A percentile compares a stretch with the other conserved stretches of the same genome.
Evolutionary conservation across 92 coral and sea anemone genomes (phyloP).

Genomic region (Anthopleura xanthogrammica): DNA sequence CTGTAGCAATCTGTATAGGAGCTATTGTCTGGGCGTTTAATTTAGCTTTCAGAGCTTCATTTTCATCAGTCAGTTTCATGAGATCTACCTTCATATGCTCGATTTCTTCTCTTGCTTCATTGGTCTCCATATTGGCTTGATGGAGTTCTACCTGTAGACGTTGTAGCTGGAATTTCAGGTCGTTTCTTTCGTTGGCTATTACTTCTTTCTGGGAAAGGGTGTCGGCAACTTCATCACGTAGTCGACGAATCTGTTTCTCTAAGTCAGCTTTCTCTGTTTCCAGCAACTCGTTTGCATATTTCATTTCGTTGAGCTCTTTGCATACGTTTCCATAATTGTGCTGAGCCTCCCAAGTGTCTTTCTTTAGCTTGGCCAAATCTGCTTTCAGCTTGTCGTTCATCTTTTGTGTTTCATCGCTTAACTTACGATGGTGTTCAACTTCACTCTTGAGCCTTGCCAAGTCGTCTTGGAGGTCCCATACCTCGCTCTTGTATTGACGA

Average conservation of each 20-base stretch:
- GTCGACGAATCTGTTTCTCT: conserved; percentile 61
- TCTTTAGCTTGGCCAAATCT: conserved; percentile 67
- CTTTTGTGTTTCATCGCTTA: conserved; percentile 57
- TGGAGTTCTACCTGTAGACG: conserved; percentile 58
- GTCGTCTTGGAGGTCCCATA: conserved; percentile 76
- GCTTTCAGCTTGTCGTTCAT: conserved; percentile 81
- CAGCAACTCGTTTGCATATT: conserved; percentile 49
- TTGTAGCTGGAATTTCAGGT: conserved; percentile 61
- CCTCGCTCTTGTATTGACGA: conserved; percentile 55
- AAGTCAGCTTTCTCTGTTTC: conserved; percentile 66
- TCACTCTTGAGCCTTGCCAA: conserved; percentile 51
- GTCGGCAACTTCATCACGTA: conserved; percentile 66
- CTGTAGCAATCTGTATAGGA: conserved; percentile 62
- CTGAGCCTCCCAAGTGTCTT: conserved; percentile 75
- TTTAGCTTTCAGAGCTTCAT: conserved; percentile 55
- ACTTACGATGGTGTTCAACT: conserved; percentile 53
- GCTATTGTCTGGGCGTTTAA: conserved; percentile 49
- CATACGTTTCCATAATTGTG: conserved; percentile 52
- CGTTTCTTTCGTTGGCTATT: conserved; percentile 66
- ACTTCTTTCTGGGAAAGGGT: conserved; percentile 55
- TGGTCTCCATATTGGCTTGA: conserved; percentile 64
- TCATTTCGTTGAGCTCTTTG: conserved; percentile 54
- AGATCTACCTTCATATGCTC: conserved; percentile 60
- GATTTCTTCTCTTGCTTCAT: conserved; percentile 64
- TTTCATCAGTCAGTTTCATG: conserved; percentile 53